Conservation (phyloP, 2,888 invertebrate genomes). For the Megastigmus dorsalis region DNA sequence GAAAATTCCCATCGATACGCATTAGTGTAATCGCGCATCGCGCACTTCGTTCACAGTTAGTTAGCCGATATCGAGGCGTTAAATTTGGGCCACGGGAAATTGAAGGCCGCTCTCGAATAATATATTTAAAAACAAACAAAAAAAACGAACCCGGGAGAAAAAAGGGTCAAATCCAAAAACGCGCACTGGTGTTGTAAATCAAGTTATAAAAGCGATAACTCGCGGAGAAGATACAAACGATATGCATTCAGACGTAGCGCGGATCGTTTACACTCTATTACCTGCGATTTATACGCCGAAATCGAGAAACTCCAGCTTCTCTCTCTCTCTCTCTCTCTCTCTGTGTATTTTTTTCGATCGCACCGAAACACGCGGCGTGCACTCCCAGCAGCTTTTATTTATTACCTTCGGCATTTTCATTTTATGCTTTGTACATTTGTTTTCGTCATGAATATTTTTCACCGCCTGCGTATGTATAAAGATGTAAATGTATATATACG, state of each 20-base stretch:
- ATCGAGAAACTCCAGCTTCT: too few relatives aligned
- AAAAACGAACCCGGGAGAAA: not conserved
- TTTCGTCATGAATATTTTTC: not conserved
- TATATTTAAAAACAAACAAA: constrained; percentile 5
- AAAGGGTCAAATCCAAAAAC: not conserved
- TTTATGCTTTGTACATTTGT: not conserved
- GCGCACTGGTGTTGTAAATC: constrained; percentile 31
- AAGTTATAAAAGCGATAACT: constrained; percentile 46
- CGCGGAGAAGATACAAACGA: constrained; percentile 9
- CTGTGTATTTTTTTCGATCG: too few relatives aligned
- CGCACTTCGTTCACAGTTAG: too few relatives aligned
- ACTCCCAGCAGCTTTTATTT: too few relatives aligned
- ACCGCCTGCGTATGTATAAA: too few relatives aligned
- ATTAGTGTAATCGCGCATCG: too few relatives aligned
- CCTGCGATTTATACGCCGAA: constrained; percentile 17
- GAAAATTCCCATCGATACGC: too few relatives aligned
- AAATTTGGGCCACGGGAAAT: constrained; percentile 5
- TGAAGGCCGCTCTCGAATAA: not conserved
- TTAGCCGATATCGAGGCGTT: not conserved
- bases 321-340: too few relatives aligned
- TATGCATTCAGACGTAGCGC: not conserved
- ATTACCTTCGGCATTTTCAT: constrained; percentile 1
- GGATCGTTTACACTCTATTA: constrained; percentile 44
- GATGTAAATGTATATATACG: too few relatives aligned
- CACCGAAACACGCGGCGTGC: too few relatives aligned